These are phyloP conservation scores for Tetramorium simillimum DNA, from an alignment of 1,140 invertebrate species.

Conservation along the genomic window DNA sequence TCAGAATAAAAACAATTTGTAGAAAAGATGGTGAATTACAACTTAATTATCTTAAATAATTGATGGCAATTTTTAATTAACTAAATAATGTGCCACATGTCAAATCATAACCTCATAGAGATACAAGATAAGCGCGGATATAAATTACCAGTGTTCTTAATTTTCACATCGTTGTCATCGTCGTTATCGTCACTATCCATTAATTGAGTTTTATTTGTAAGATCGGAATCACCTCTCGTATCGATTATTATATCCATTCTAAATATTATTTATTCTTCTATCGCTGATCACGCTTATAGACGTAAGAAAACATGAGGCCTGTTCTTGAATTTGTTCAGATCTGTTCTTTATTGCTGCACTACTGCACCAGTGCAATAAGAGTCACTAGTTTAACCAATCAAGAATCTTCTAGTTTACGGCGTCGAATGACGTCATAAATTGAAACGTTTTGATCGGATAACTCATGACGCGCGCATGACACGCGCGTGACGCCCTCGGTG, in stretches of 20 bases:
- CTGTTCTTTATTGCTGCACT: too few species aligned
- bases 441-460: too few species aligned
- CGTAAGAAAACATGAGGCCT: too few species aligned
- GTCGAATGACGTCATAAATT: too few species aligned
- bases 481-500: too few species aligned
- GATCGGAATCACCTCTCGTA: constrained; percentile 71
- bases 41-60: neutral
- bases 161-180: constrained; percentile 65
- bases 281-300: neutral
- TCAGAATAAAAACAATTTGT: neutral
- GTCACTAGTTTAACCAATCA: too few species aligned
- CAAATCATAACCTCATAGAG: constrained; percentile 17
- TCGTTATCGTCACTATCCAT: constrained; percentile 73
- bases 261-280: neutral
- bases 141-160: constrained; percentile 67
- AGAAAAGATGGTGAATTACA: neutral
- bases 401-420: too few species aligned
- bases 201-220: constrained; percentile 57
- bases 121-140: neutral
- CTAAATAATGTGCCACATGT: neutral
- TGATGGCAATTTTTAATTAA: neutral
- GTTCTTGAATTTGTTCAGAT: too few species aligned
- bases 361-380: too few species aligned
- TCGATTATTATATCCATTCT: constrained; percentile 80
- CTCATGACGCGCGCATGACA: too few species aligned